phyloP scores from a whole-genome alignment of 2,888 invertebrate genomes.

The Eupithecia subumbrata region DNA sequence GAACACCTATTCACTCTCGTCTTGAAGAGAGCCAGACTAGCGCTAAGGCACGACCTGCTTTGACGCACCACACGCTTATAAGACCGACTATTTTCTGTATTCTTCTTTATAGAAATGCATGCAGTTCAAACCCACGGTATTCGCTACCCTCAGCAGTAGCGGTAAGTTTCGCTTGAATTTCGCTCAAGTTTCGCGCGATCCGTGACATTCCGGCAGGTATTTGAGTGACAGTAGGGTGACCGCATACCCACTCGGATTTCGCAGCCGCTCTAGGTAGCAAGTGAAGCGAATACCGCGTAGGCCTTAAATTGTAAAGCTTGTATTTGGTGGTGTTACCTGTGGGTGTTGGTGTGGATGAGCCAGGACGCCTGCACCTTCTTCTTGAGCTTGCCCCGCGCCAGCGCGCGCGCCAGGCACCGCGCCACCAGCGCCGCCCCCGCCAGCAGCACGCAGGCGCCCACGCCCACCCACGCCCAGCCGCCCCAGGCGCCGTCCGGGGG shows the following conservation, averaged over 20 bases:
- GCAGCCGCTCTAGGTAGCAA: neutral
- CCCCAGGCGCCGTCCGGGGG: constrained; percentile 9
- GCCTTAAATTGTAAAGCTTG: neutral
- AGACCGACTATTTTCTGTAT: no score
- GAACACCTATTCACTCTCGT: no score
- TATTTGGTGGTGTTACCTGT: neutral
- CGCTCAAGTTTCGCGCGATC: no score
- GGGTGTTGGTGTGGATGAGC: neutral
- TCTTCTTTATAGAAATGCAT: no score
- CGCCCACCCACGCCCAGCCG: constrained; percentile 22
- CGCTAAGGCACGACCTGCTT: no score
- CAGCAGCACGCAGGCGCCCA: constrained; percentile 24
- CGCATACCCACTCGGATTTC: neutral
- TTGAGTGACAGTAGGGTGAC: no score
- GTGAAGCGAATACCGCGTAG: neutral
- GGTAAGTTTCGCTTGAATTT: no score
- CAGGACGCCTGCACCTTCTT: constrained; percentile 44
- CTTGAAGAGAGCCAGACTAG: no score
- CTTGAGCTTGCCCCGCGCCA: constrained; percentile 31
- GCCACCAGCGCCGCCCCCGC: constrained; percentile 30
- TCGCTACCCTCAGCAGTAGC: no score
- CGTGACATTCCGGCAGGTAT: no score
- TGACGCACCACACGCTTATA: no score
- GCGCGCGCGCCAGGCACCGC: constrained; percentile 28
- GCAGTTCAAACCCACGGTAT: no score